Percentiles rank a stretch among this genome's conserved stretches.
Conservation (phyloP, 2,888 invertebrate genomes). For the Chorisops tibialis region DNA sequence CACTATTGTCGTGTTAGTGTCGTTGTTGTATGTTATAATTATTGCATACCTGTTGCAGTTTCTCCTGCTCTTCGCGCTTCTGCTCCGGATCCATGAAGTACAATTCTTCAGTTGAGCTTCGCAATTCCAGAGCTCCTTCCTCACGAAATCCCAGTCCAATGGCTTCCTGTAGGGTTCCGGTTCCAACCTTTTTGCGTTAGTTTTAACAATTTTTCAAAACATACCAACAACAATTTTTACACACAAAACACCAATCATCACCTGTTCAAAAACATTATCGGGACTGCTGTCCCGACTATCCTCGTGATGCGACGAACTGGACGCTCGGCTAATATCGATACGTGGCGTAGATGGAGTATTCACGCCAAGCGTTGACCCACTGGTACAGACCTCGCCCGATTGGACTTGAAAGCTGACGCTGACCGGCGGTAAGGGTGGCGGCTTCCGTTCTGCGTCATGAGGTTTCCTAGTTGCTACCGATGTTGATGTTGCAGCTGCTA, state of each 20-base stretch:
- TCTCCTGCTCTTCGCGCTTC: slow-evolving; percentile 51
- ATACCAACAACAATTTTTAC: slow-evolving; percentile 32
- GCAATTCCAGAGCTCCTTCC: slow-evolving; percentile 79
- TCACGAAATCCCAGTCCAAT: slow-evolving; percentile 61
- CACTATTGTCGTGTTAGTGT: too few relatives aligned
- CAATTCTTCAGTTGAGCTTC: slow-evolving; percentile 84
- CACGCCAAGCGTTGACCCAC: slow-evolving; percentile 42
- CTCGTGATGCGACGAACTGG: slow-evolving; percentile 78
- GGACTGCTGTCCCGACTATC: slow-evolving; percentile 82
- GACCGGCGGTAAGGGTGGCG: slow-evolving; percentile 47
- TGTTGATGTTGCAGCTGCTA: slow-evolving; percentile 29
- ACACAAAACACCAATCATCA: slow-evolving; percentile 43
- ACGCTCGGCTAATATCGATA: slow-evolving; percentile 85
- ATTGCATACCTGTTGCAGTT: slow-evolving; percentile 40
- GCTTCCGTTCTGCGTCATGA: slow-evolving; percentile 35
- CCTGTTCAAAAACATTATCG: slow-evolving; percentile 75
- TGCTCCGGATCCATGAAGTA: slow-evolving; percentile 70
- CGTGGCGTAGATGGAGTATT: slow-evolving; percentile 74
- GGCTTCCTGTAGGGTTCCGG: slow-evolving; percentile 55
- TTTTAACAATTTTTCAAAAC: slow-evolving; percentile 38
- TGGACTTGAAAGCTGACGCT: slow-evolving; percentile 7
- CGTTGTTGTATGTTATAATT: too few relatives aligned
- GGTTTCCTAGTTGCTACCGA: not conserved
- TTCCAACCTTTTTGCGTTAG: slow-evolving; percentile 51
- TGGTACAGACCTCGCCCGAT: not conserved